These are phyloP conservation scores for Drosophila pandora DNA, from an alignment of 1,140 invertebrate species.

Conservation along the genomic window DNA sequence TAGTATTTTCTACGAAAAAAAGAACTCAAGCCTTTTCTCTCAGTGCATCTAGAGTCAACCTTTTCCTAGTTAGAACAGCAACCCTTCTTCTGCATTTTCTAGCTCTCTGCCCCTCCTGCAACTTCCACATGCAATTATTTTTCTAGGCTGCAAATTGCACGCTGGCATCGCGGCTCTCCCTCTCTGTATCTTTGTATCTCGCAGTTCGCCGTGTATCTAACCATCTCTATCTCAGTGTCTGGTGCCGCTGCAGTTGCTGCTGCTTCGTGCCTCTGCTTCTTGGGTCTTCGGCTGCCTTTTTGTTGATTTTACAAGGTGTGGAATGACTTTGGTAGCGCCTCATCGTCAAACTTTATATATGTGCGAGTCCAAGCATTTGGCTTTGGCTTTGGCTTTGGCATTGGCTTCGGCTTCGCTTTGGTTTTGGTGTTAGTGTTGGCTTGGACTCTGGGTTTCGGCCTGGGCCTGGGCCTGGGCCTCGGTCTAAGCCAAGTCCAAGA, in stretches of 20 bases:
- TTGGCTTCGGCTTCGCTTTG: slow-evolving; percentile 42
- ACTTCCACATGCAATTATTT: slow-evolving; percentile 76
- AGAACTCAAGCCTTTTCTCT: background rate
- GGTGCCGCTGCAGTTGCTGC: slow-evolving; percentile 12
- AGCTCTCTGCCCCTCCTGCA: slow-evolving; percentile 2
- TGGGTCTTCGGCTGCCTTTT: slow-evolving; percentile 65
- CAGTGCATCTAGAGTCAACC: slow-evolving; percentile 12
- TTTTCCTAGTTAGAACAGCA: slow-evolving; percentile 32
- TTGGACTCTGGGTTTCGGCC: slow-evolving; percentile 23
- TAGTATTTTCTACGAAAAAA: background rate
- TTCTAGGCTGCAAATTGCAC: slow-evolving; percentile 79
- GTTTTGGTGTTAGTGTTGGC: slow-evolving; percentile 21
- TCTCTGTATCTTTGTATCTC: slow-evolving; percentile 33
- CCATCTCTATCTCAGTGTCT: slow-evolving; percentile 32
- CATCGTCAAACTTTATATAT: slow-evolving; percentile 62
- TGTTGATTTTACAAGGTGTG: slow-evolving; percentile 82
- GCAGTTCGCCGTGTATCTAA: slow-evolving; percentile 22
- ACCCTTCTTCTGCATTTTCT: slow-evolving; percentile 6
- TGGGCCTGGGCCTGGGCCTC: slow-evolving; percentile 12
- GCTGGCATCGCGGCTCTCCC: slow-evolving; percentile 42
- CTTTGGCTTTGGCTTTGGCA: slow-evolving; percentile 50
- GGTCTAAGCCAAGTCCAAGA: slow-evolving; percentile 41
- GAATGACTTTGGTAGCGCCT: slow-evolving; percentile 80
- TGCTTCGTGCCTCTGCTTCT: slow-evolving; percentile 3
- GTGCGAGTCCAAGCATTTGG: slow-evolving; percentile 8